A percentile compares a stretch with the other conserved stretches of the same genome.
phyloP scores from a whole-genome alignment of 2,797 vertebrate species.

The Hypotaenidia philippensis region DNA sequence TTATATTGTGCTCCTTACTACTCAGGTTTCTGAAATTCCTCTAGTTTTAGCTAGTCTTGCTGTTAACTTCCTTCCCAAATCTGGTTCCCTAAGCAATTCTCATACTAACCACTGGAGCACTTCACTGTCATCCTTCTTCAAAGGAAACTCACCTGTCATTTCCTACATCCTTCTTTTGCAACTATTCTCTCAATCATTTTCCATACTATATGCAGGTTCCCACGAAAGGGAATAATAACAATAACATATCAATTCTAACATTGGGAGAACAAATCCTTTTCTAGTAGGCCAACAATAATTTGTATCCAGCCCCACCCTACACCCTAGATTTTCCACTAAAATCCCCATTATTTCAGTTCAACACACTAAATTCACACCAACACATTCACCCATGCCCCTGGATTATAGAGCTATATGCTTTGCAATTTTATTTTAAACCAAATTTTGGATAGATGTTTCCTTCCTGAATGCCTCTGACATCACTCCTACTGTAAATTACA shows the following conservation, averaged over 20 bases:
- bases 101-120: neutral
- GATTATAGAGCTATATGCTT: neutral
- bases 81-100: neutral
- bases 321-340: neutral
- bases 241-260: neutral
- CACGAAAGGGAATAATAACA: too few relatives aligned
- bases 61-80: neutral
- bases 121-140: neutral
- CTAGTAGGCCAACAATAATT: neutral
- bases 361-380: neutral
- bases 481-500: neutral
- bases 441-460: neutral
- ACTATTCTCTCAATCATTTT: neutral
- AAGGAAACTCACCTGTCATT: neutral
- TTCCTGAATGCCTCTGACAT: neutral
- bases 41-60: neutral
- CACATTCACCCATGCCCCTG: neutral
- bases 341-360: accelerated
- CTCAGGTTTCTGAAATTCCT: neutral
- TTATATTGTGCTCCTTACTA: neutral
- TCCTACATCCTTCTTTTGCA: neutral
- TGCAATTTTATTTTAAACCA: neutral
- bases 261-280: neutral
- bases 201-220: neutral
- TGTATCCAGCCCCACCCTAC: neutral